Percentiles rank a stretch among this genome's conserved stretches.
These are phyloP conservation scores for Nasonia vitripennis DNA, from an alignment of 1,140 invertebrate genomes.

Conservation along the genomic window DNA sequence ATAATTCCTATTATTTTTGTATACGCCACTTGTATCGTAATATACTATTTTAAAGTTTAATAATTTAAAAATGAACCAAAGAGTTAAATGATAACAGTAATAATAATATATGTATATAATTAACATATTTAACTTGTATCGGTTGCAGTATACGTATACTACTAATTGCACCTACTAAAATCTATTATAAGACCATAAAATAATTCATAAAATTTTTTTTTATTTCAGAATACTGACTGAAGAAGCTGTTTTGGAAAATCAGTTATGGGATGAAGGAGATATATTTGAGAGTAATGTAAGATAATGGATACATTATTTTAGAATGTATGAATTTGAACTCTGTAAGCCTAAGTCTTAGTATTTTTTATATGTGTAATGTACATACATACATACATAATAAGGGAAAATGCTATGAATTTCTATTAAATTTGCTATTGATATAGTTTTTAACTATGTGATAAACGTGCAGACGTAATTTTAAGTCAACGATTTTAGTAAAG, in stretches of 20 bases:
- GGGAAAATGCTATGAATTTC: no score
- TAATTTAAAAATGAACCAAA: no score
- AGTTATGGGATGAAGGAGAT: constrained; percentile 16
- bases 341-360: neutral
- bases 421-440: no score
- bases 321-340: neutral
- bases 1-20: no score
- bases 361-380: neutral
- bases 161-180: neutral
- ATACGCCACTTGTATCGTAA: no score
- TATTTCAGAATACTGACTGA: constrained; percentile 17
- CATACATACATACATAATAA: no score
- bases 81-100: no score
- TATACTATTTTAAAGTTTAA: no score
- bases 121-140: neutral
- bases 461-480: no score
- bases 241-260: constrained; percentile 12
- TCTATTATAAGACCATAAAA: neutral
- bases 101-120: neutral
- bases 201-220: neutral
- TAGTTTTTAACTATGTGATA: no score
- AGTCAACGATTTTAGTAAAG: neutral
- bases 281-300: constrained; percentile 8
- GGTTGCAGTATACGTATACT: no score
- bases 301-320: neutral